phyloP scores from a whole-genome alignment of 2,888 invertebrate species.

The Tyria jacobaeae region DNA sequence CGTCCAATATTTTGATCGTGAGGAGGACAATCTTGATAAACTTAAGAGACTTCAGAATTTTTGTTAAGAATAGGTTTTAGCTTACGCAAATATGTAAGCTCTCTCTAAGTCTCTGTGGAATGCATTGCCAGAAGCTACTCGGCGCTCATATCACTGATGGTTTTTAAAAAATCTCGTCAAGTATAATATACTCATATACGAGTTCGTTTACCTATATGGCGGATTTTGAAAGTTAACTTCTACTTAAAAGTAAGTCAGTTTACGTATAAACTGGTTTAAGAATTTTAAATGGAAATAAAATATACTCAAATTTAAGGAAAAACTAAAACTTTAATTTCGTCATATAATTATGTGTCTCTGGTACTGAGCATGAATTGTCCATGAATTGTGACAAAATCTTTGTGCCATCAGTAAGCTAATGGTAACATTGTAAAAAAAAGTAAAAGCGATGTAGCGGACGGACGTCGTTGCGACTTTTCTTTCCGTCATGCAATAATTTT shows the following conservation, averaged over 20 bases:
- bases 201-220: no score
- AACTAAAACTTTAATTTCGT: background rate
- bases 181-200: no score
- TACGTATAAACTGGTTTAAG: background rate
- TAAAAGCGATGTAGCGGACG: conserved; percentile 81
- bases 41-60: no score
- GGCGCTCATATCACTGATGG: no score
- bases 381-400: conserved; percentile 22
- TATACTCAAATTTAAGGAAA: background rate
- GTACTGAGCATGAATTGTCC: conserved; percentile 11
- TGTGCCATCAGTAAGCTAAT: conserved; percentile 3
- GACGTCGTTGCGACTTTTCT: conserved; percentile 86
- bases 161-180: no score
- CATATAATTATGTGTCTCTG: background rate
- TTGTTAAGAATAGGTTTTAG: no score
- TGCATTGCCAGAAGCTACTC: no score
- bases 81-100: no score
- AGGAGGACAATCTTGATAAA: no score
- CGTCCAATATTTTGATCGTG: no score
- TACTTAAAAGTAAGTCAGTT: background rate
- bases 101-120: no score
- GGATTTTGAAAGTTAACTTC: background rate
- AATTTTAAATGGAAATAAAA: background rate
- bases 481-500: conserved; percentile 87
- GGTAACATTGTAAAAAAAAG: conserved; percentile 64